Conservation (phyloP, 2,113 vertebrate species). For the Petromus typicus region DNA sequence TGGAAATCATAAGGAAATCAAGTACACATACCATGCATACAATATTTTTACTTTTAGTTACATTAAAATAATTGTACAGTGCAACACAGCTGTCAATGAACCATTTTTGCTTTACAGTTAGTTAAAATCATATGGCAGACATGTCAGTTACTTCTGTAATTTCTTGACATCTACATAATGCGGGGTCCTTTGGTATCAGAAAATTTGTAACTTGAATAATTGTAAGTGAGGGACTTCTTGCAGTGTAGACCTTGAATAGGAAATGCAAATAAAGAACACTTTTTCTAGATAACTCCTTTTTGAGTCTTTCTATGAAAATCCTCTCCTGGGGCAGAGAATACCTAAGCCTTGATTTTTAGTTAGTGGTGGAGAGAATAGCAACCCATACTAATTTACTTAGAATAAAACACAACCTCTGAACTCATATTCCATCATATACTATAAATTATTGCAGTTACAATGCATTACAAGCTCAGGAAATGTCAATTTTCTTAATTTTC, state of each 20-base stretch:
- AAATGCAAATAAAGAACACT: background rate
- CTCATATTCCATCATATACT: background rate
- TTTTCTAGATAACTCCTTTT: background rate
- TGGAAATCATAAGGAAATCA: background rate
- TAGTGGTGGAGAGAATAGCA: background rate
- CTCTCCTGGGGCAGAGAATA: background rate
- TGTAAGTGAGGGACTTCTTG: background rate
- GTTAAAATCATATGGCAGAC: background rate
- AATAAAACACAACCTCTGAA: background rate
- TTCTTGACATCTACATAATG: background rate
- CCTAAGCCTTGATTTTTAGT: background rate
- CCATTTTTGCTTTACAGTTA: background rate
- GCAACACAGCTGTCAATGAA: background rate
- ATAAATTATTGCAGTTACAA: background rate
- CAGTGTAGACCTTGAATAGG: background rate
- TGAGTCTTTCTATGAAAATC: background rate
- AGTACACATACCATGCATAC: background rate
- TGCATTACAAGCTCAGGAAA: background rate
- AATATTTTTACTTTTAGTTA: background rate
- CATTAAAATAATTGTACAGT: background rate
- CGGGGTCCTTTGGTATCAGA: background rate
- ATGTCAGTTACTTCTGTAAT: background rate
- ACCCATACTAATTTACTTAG: conserved; percentile 17
- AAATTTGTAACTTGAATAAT: background rate
- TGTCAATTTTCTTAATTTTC: conserved; percentile 5